These are phyloP conservation scores for Egretta garzetta DNA, from an alignment of 2,113 vertebrate genomes.

Conservation along the genomic window DNA sequence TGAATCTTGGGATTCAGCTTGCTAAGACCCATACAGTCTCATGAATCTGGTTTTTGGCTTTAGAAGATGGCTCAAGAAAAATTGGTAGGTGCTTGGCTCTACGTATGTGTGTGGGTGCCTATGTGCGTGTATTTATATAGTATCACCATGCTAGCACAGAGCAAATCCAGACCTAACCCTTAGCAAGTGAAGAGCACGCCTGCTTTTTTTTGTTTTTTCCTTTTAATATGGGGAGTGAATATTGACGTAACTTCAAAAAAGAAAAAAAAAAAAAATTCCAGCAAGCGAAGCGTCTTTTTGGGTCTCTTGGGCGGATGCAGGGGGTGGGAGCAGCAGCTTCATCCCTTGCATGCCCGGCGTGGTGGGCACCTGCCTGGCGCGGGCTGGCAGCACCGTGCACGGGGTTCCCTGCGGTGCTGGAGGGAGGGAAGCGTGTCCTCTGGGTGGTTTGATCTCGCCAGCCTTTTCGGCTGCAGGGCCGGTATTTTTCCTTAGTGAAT, in stretches of 20 bases:
- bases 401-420: not conserved
- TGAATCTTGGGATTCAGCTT: not conserved
- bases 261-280: not conserved
- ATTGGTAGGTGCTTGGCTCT: not conserved
- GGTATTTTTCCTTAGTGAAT: constrained; percentile 26
- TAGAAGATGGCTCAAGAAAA: not conserved
- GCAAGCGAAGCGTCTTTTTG: not conserved
- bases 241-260: not conserved
- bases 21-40: not conserved
- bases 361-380: fast-evolving
- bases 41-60: not conserved
- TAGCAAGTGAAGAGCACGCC: not conserved
- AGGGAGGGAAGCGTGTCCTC: not conserved
- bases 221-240: not conserved
- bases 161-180: not conserved
- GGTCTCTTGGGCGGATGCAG: not conserved
- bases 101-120: too few species aligned
- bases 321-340: not conserved
- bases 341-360: fast-evolving
- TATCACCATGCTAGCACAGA: not conserved
- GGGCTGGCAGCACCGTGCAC: not conserved
- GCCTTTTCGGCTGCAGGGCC: not conserved
- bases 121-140: not conserved
- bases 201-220: not conserved
- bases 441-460: not conserved